Evolutionary conservation across 2,888 invertebrate genomes (phyloP).

Genomic region (Luperina nickerlii): DNA sequence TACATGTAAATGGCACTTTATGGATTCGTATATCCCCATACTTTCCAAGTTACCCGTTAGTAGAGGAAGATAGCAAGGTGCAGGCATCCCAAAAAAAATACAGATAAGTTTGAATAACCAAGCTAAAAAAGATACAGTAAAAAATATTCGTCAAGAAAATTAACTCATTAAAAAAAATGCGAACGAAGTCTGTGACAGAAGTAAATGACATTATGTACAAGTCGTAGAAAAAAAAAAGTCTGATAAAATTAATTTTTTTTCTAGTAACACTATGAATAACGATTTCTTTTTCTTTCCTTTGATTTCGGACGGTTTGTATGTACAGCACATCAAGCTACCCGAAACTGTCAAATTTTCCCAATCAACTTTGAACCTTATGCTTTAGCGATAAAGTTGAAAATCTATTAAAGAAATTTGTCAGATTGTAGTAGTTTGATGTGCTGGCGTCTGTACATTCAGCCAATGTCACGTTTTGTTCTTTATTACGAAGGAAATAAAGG

Average conservation of each 20-base stretch:
- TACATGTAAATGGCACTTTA: not conserved
- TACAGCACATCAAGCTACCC: too few species aligned
- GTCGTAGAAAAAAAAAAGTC: not conserved
- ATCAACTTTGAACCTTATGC: too few species aligned
- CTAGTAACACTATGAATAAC: not conserved
- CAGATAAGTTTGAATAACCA: not conserved
- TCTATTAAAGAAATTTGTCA: too few species aligned
- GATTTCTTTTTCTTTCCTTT: too few species aligned
- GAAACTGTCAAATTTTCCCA: too few species aligned
- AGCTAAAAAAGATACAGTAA: not conserved
- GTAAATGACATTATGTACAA: not conserved
- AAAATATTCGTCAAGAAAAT: not conserved
- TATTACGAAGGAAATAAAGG: too few species aligned
- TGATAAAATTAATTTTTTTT: not conserved
- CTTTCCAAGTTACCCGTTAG: not conserved
- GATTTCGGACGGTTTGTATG: too few species aligned
- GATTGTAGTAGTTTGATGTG: too few species aligned
- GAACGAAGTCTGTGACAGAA: not conserved
- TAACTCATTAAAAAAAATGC: not conserved
- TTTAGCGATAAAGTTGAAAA: too few species aligned
- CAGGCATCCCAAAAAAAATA: not conserved
- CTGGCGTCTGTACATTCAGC: too few species aligned
- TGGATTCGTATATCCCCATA: not conserved
- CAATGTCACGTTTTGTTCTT: too few species aligned
- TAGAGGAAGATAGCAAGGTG: not conserved